Base-by-base conservation (phyloP, 2,797 vertebrate species). In the Buphagus erythrorhynchus region DNA sequence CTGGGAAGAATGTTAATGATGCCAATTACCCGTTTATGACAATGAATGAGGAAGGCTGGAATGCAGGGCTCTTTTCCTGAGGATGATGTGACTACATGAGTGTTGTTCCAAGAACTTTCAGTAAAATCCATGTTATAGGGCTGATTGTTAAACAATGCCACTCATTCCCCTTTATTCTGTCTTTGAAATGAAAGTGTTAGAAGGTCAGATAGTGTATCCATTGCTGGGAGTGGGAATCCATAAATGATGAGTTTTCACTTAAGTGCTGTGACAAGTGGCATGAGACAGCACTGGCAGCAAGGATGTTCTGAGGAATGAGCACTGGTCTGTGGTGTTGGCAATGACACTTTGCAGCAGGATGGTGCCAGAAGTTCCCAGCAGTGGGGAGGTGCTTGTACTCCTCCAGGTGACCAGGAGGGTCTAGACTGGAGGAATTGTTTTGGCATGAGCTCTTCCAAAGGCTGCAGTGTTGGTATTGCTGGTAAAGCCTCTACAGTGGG, bases 1-100 rank as follows among this genome's bases (percentile, higher is more conserved):
- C 66, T 66, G 78, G 52, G 57, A 74, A 73, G 72, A 90, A 89
- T 75, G 78, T 57, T 86, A 78, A 90, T 94, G 76, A 83, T 88
- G 62, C 58, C 73, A 90, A 55, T 96, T 94, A 71, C 54, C 48
- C 59, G 76, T 82, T 82, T 43, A 65, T 74, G 61, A 58, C 74
- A 78, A 88, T 61, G 69, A 93, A 71, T 58, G 81, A 72, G 46
- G 51, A 86, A 84, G 51, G 35, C 57, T 95, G 86, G 59, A 84
- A 91, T 63, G 58, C 58, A 45, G 38, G 26, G 25, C 84, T 76
- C 35, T 88, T 68, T 43, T 75, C 10, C 1, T 82, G 28, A 31
- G 59, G 62, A 51, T 62, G 61, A 48, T 52, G 28, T 36, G 54
- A 63, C 76, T 71, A n/a, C n/a, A 20, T 58, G 67, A 91, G 28